These are phyloP conservation scores for Callyntrura sp. DNA, from an alignment of 2,888 invertebrate species.

Conservation along the genomic window DNA sequence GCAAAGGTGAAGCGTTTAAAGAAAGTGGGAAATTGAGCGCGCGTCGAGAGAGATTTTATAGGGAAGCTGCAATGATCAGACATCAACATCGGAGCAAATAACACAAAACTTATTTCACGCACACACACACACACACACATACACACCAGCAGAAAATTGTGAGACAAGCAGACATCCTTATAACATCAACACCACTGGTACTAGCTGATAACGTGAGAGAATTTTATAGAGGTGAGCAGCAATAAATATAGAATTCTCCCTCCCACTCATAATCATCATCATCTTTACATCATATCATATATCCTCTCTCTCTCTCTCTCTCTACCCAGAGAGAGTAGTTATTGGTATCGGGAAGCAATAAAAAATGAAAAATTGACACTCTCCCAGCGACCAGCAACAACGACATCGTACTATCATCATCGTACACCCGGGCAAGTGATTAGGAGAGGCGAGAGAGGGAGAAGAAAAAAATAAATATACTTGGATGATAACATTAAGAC, in stretches of 20 bases:
- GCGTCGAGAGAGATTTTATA: not conserved
- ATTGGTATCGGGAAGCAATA: slow-evolving; percentile 53
- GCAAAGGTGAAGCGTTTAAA: slow-evolving; percentile 47
- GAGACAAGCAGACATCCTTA: no score
- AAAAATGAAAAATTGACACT: slow-evolving; percentile 64
- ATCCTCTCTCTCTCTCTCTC: not conserved
- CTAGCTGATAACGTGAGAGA: not conserved
- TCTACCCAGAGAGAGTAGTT: not conserved
- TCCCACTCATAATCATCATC: slow-evolving; percentile 28
- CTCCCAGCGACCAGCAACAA: not conserved
- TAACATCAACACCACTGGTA: not conserved
- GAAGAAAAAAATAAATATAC: slow-evolving; percentile 4
- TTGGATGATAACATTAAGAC: not conserved
- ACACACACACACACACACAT: not conserved
- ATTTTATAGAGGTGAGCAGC: not conserved
- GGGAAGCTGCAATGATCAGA: not conserved
- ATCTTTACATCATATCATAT: not conserved
- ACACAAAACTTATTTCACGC: not conserved
- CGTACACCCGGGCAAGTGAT: slow-evolving; percentile 2
- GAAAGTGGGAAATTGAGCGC: not conserved
- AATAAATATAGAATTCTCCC: slow-evolving; percentile 20
- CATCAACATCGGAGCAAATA: not conserved
- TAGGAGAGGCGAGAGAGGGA: slow-evolving; percentile 4
- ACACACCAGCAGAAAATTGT: not conserved
- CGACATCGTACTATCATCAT: no score